A percentile compares a stretch with the other conserved stretches of the same genome.
Conservation (phyloP, 2,797 vertebrate species). For the Poeciliopsis turneri region DNA sequence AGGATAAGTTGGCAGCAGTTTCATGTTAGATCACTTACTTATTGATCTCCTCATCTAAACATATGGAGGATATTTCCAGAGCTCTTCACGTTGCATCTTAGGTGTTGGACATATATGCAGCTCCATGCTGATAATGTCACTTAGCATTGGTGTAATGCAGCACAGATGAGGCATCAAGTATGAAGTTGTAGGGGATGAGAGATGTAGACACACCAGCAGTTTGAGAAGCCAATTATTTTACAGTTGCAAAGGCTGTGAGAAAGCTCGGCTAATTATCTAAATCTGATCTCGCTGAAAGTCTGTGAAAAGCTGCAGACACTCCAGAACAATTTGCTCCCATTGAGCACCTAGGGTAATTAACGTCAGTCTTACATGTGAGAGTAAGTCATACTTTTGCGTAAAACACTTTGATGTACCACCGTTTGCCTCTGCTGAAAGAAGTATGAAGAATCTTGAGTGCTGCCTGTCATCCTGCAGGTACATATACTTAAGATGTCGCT, state of each 20-base stretch:
- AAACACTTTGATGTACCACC: slow-evolving; percentile 57
- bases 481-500: slow-evolving; percentile 64
- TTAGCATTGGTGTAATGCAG: slow-evolving; percentile 23
- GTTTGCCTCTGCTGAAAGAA: slow-evolving; percentile 53
- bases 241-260: slow-evolving; percentile 64
- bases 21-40: not conserved
- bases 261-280: slow-evolving; percentile 72
- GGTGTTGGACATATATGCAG: slow-evolving; percentile 6
- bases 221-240: slow-evolving; percentile 76
- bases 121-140: slow-evolving; percentile 41
- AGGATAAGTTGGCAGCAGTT: not conserved
- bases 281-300: slow-evolving; percentile 58
- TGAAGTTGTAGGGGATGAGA: slow-evolving; percentile 49
- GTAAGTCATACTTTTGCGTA: slow-evolving; percentile 57
- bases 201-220: slow-evolving; percentile 58
- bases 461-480: slow-evolving; percentile 55
- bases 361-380: slow-evolving; percentile 61
- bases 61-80: slow-evolving; percentile 2
- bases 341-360: slow-evolving; percentile 71
- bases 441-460: slow-evolving; percentile 63
- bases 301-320: slow-evolving; percentile 74
- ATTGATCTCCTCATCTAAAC: not conserved
- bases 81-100: slow-evolving; percentile 24
- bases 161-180: slow-evolving; percentile 44
- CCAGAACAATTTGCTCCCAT: slow-evolving; percentile 71